These are phyloP conservation scores for Leucophenga varia DNA, from an alignment of 1,140 invertebrate species.

Conservation along the genomic window DNA sequence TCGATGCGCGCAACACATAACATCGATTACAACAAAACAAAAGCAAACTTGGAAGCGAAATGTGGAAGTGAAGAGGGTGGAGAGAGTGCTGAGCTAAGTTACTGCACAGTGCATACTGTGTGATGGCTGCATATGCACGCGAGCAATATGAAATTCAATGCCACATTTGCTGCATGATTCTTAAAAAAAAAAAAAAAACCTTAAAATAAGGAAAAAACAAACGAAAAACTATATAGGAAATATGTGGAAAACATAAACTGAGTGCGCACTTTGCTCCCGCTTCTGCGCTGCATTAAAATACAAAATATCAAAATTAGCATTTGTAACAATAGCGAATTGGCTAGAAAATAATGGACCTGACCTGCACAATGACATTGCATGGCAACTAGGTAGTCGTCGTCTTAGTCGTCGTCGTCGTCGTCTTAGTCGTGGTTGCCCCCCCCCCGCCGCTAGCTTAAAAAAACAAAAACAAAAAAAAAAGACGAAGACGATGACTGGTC, in stretches of 20 bases:
- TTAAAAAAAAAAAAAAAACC: slow-evolving; percentile 22
- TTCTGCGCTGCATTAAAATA: slow-evolving; percentile 44
- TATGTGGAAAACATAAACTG: too few relatives aligned
- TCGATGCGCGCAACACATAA: slow-evolving; percentile 53
- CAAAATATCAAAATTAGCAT: slow-evolving; percentile 54
- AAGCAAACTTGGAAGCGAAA: too few relatives aligned
- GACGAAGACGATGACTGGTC: too few relatives aligned
- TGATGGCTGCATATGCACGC: slow-evolving; percentile 5
- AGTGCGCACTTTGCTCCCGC: slow-evolving; percentile 17
- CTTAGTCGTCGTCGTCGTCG: too few relatives aligned
- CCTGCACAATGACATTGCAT: too few relatives aligned
- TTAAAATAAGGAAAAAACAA: background rate
- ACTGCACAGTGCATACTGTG: too few relatives aligned
- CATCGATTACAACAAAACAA: slow-evolving; percentile 50
- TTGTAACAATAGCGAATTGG: slow-evolving; percentile 54
- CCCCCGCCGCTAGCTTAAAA: too few relatives aligned
- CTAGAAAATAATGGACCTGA: slow-evolving; percentile 49
- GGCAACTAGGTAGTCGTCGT: too few relatives aligned
- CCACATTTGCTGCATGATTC: slow-evolving; percentile 49
- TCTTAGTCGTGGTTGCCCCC: too few relatives aligned
- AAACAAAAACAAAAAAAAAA: too few relatives aligned
- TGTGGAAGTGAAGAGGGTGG: too few relatives aligned
- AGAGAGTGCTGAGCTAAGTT: too few relatives aligned
- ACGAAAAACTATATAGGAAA: slow-evolving; percentile 4
- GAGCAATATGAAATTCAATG: slow-evolving; percentile 53